Evolutionary conservation across 1,140 invertebrate species (phyloP), one percentile per base, ranked within the genome.

Genomic region (Neelides sp.): DNA sequence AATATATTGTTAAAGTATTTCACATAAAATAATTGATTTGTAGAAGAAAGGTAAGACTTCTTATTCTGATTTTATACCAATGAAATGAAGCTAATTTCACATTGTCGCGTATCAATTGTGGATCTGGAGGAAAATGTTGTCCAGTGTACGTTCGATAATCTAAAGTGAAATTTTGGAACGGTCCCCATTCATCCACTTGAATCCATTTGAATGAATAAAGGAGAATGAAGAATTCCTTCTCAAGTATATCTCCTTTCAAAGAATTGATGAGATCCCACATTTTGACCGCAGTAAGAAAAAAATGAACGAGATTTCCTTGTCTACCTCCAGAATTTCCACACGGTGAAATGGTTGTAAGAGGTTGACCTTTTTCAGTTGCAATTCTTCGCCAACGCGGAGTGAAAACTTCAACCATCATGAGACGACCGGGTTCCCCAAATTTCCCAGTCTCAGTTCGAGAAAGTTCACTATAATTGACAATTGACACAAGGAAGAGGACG

Each of bases 111-210:
- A 43, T 45, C 3, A 28, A 23, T 13, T 15, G 8, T 17, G 44
- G 24, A 30, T 52, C 43, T 19, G 15, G 24, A 2, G 23, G 4
- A 43, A 30, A 52, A 19, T 50, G 20, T 15, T 43, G 23, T 10
- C 58, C 58, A n/a, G 24, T 39, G 34, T 61, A 61, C 4, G 50
- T 54, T 34, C 32, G 20, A 34, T 47, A 61, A 35, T 61, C 58
- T n/a, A 43, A 28, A 5, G 34, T 39, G 50, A 61, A 61, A 13
- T 52, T 34, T 50, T 49, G 26, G 45, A 61, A 61, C 7, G 53
- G 45, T 34, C 22, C 24, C 58, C 58, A 61, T 4, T 54, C 46
- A 2, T 61, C 52, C 35, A 61, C n/a, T 19, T 57, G 50, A 8
- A 61, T 26, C 4, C 53, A 56, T 13, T 46, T 53, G 51, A 60